Conservation (phyloP, 2,797 vertebrate species). For the Oceanodroma leucorhoa region DNA sequence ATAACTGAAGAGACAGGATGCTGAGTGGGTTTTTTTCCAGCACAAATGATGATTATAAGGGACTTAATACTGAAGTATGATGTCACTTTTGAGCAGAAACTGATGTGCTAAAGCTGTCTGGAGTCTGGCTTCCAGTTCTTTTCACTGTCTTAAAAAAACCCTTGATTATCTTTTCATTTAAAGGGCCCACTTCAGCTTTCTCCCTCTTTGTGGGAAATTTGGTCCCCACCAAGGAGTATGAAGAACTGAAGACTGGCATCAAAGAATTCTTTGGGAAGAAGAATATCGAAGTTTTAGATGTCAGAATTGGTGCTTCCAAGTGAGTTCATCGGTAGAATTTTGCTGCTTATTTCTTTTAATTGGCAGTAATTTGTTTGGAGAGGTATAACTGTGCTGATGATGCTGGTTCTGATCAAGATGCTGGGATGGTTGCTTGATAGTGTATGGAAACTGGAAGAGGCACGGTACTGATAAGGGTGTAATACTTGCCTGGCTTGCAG, state of each 20-base stretch:
- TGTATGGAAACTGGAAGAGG: not conserved
- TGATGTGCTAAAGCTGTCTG: slow-evolving; percentile 65
- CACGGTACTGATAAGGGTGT: accelerated
- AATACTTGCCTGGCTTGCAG: not conserved
- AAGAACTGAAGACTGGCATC: slow-evolving; percentile 85
- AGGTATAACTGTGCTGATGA: not conserved
- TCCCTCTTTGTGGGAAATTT: slow-evolving; percentile 89
- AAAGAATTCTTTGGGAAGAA: slow-evolving; percentile 90
- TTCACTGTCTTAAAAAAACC: too few species aligned
- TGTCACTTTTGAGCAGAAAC: slow-evolving; percentile 12
- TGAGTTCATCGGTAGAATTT: slow-evolving; percentile 65
- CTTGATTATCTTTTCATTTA: not conserved
- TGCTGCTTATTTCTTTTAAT: not conserved
- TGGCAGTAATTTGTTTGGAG: not conserved
- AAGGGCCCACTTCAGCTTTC: slow-evolving; percentile 72
- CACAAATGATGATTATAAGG: slow-evolving; percentile 79
- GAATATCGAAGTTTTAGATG: slow-evolving; percentile 81
- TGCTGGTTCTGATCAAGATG: not conserved
- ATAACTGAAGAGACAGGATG: not conserved
- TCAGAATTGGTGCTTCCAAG: slow-evolving; percentile 89
- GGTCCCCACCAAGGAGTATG: slow-evolving; percentile 82
- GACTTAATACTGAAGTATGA: slow-evolving; percentile 86
- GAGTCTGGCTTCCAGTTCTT: not conserved
- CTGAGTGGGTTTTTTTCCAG: not conserved
- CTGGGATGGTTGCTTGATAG: not conserved